Evolutionary conservation across 2,113 vertebrate genomes (phyloP), one percentile per base, ranked within the genome.

Genomic region (Ctenomys sociabilis): DNA sequence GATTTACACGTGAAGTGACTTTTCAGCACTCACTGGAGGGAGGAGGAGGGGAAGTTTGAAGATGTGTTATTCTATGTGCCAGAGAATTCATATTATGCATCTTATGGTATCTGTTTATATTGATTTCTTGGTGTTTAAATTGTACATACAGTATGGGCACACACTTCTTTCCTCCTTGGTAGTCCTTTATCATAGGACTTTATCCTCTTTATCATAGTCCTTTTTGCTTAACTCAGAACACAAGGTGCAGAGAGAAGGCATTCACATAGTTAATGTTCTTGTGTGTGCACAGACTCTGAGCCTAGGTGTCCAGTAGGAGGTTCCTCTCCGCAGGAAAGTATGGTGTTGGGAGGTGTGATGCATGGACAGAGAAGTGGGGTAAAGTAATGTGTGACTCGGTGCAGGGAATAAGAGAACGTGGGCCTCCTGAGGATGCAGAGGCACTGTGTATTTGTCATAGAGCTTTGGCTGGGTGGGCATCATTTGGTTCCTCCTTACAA

Each of bases 61-160:
- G 80, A 90, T 87, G 43, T 28, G 78, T 87, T 82, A 64, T 57
- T 91, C 82, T 82, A 37, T 75, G 16, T 89, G 66, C 52, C 81
- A 82, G 72, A 89, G 83, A 88, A 35, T 66, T 64, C 61, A 82
- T 22, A 11, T 75, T 66, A 28, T 2, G 5, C 80, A 28, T 57
- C 16, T 75, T 40, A 22, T 59, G 49, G 22, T 88, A 64, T 64
- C 30, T 85, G 63, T 93, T 89, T 68, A 21, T 84, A 4, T 85
- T 88, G 32, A 24, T 16, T 82, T 87, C 2, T 75, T 75, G 26
- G 16, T 84, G 11, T 84, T 87, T 83, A 77, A 78, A 82, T 52
- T 59, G 28, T 49, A 3, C 22, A 5, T 13, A 5, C 14, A 64
- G 30, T 52, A 5, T 26, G 28, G 3, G 9, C 12, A 61, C 16